Percentiles rank a stretch among this genome's conserved stretches.
Conservation (phyloP, 2,888 invertebrate genomes). For the Uropetala carovei region DNA sequence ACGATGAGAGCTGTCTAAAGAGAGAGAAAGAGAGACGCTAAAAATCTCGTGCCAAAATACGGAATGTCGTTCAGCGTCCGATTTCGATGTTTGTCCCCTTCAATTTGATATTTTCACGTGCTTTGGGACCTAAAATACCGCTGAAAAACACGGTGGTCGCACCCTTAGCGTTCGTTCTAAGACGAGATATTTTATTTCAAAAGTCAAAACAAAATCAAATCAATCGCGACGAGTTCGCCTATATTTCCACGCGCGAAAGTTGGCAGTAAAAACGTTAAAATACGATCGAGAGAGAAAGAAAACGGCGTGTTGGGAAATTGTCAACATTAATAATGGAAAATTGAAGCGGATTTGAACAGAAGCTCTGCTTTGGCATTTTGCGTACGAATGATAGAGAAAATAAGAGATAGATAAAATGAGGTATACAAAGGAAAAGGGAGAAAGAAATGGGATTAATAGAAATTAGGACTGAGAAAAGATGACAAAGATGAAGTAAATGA, state of each 20-base stretch:
- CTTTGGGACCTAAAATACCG: neutral
- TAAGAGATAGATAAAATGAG: neutral
- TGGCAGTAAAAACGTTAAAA: neutral
- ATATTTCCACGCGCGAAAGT: neutral
- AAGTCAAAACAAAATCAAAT: neutral
- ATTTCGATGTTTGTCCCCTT: neutral
- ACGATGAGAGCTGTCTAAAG: neutral
- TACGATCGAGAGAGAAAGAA: neutral
- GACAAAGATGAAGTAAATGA: too few species aligned
- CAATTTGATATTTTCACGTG: neutral
- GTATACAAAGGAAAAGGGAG: neutral
- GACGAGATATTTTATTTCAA: neutral
- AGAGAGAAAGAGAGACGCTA: neutral
- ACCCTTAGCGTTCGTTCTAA: neutral
- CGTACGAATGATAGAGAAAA: neutral
- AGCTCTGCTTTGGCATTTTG: neutral
- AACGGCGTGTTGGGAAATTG: neutral
- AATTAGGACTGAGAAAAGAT: too few species aligned
- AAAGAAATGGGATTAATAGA: neutral
- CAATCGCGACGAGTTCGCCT: neutral
- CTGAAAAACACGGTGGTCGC: neutral
- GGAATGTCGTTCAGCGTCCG: too few species aligned
- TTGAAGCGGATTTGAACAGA: neutral
- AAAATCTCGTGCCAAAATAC: too few species aligned
- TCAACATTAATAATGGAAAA: slow-evolving; percentile 8